These are phyloP conservation scores for Stomatorhinus walkeri DNA, from an alignment of 2,797 vertebrate species.

Conservation along the genomic window DNA sequence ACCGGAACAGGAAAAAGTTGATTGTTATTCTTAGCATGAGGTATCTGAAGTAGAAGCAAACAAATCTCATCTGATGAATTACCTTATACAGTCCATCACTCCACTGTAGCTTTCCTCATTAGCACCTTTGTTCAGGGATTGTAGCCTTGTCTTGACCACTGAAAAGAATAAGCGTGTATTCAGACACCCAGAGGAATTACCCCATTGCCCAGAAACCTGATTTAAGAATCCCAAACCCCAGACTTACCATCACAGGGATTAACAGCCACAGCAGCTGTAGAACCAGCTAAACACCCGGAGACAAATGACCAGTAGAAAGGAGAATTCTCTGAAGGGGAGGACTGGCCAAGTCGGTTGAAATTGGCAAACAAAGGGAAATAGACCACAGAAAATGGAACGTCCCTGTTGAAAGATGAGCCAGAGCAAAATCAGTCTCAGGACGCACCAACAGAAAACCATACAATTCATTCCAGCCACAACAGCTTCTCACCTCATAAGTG, in stretches of 20 bases:
- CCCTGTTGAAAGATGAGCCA: constrained; percentile 47
- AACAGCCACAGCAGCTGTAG: constrained; percentile 65
- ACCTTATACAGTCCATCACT: constrained; percentile 61
- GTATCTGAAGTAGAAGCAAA: not conserved
- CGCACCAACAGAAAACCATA: not conserved
- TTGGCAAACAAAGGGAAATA: constrained; percentile 77
- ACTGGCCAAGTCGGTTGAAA: constrained; percentile 62
- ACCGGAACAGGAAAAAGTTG: not conserved
- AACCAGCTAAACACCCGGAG: constrained; percentile 67
- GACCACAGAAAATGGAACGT: constrained; percentile 71
- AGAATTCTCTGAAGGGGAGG: constrained; percentile 42
- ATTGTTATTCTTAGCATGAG: not conserved
- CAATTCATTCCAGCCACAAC: not conserved
- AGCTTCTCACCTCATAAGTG: constrained; percentile 63
- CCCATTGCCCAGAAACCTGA: not conserved
- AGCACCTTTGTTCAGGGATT: constrained; percentile 68
- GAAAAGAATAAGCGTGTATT: constrained; percentile 12
- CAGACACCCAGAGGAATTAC: not conserved
- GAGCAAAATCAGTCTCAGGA: not conserved
- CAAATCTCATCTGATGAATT: not conserved
- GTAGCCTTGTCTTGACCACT: constrained; percentile 76
- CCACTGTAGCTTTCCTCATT: constrained; percentile 68
- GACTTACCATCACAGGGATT: constrained; percentile 72
- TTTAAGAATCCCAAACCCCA: not conserved
- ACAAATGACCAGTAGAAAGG: constrained; percentile 74